Percentiles rank a stretch among this genome's conserved stretches.
Evolutionary conservation across 2,888 invertebrate species (phyloP).

Genomic region (Troilus luridus): DNA sequence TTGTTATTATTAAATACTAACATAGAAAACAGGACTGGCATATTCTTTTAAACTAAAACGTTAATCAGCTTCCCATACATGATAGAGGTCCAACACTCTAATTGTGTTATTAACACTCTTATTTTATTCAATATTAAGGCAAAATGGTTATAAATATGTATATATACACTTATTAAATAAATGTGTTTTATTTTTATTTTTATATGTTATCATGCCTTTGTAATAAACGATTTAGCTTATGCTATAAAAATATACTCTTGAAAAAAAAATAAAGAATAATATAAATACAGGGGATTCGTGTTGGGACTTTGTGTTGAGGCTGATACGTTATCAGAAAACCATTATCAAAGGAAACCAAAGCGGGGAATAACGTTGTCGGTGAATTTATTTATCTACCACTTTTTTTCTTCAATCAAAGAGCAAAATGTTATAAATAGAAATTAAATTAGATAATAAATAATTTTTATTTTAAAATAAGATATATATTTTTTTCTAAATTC

Average conservation of each 20-base stretch:
- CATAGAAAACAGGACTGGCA: no score
- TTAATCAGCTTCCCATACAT: no score
- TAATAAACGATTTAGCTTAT: not conserved
- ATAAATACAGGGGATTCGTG: not conserved
- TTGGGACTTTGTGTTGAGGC: not conserved
- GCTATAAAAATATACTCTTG: not conserved
- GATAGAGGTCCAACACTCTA: no score
- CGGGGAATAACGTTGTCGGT: not conserved
- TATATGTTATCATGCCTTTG: not conserved
- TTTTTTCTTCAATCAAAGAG: not conserved
- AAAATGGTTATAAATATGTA: no score
- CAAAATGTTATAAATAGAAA: not conserved
- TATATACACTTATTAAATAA: no score
- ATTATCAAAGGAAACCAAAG: constrained; percentile 30
- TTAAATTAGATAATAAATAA: not conserved
- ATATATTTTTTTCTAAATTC: no score
- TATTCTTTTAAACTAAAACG: no score
- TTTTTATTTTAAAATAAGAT: no score
- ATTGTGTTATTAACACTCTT: no score
- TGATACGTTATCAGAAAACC: constrained; percentile 5
- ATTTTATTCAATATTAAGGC: no score
- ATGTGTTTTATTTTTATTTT: no score
- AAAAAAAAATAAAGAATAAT: not conserved
- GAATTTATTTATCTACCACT: not conserved
- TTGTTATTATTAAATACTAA: no score